Percentiles rank a stretch among this genome's conserved stretches.
Conservation (phyloP, 2,888 invertebrate species). For the Ectemnius continuus region DNA sequence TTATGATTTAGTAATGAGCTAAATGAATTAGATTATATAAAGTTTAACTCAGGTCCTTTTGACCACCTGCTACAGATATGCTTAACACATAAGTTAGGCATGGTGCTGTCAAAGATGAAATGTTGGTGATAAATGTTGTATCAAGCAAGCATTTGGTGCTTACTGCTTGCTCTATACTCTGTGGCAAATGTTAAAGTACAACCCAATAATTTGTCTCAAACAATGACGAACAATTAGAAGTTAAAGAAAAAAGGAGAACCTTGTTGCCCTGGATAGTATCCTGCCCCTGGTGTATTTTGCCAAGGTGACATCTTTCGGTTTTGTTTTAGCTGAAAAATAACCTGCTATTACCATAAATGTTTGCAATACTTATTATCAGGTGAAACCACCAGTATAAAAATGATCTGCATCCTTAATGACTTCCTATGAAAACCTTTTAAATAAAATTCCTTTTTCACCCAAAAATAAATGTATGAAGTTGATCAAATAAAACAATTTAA, state of each 20-base stretch:
- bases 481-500: no score
- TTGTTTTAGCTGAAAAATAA: conserved; percentile 71
- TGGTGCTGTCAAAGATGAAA: conserved; percentile 9
- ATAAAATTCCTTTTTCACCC: conserved; percentile 3
- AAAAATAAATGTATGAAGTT: no score
- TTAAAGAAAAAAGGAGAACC: conserved; percentile 66
- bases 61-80: no score
- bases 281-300: conserved; percentile 73
- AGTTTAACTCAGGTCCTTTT: not conserved
- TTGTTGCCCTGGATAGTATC: conserved; percentile 76
- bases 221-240: conserved; percentile 30
- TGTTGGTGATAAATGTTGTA: conserved; percentile 16
- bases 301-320: conserved; percentile 73
- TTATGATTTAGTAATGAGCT: no score
- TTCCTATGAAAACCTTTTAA: conserved; percentile 1
- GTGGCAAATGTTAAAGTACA: conserved; percentile 1
- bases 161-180: conserved; percentile 25
- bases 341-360: conserved; percentile 59
- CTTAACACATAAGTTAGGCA: no score
- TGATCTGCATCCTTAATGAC: conserved; percentile 3
- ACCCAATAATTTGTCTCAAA: conserved; percentile 13
- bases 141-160: conserved; percentile 33
- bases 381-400: conserved; percentile 40
- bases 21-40: not conserved
- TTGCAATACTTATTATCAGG: conserved; percentile 19